A percentile compares a stretch with the other conserved stretches of the same genome.
Evolutionary conservation across 2,888 invertebrate species (phyloP).

Genomic region (Thyatira batis): DNA sequence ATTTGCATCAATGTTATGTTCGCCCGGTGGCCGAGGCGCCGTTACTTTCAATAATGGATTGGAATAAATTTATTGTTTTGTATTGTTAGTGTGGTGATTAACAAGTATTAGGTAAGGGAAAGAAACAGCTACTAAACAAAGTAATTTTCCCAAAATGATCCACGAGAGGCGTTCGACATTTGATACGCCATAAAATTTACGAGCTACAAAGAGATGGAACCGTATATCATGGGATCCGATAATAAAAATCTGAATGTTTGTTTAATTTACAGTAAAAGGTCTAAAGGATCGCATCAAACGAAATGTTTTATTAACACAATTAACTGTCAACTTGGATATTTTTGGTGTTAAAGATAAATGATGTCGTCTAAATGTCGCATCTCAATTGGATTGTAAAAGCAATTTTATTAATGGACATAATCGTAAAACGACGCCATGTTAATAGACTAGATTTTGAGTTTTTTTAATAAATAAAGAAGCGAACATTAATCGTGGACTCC

Average conservation of each 20-base stretch:
- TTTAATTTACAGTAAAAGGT: conserved; percentile 3
- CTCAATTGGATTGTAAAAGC: background rate
- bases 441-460: background rate
- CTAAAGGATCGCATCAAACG: background rate
- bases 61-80: conserved; percentile 43
- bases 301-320: background rate
- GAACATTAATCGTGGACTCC: background rate
- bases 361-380: background rate
- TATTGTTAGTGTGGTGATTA: conserved; percentile 4
- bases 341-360: background rate
- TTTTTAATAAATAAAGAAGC: background rate
- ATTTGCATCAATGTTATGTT: conserved; percentile 71
- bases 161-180: conserved; percentile 1
- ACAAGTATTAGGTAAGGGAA: conserved; percentile 13
- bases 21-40: conserved; percentile 55
- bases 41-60: conserved; percentile 63
- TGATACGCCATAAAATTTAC: conserved; percentile 5
- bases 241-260: background rate
- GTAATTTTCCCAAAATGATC: background rate
- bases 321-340: background rate
- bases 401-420: background rate
- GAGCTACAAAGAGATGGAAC: conserved; percentile 1
- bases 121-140: conserved; percentile 1
- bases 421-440: background rate
- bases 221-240: conserved; percentile 4